Evolutionary conservation across 1,140 invertebrate genomes (phyloP).

Genomic region (Pachypeltis micranthus): DNA sequence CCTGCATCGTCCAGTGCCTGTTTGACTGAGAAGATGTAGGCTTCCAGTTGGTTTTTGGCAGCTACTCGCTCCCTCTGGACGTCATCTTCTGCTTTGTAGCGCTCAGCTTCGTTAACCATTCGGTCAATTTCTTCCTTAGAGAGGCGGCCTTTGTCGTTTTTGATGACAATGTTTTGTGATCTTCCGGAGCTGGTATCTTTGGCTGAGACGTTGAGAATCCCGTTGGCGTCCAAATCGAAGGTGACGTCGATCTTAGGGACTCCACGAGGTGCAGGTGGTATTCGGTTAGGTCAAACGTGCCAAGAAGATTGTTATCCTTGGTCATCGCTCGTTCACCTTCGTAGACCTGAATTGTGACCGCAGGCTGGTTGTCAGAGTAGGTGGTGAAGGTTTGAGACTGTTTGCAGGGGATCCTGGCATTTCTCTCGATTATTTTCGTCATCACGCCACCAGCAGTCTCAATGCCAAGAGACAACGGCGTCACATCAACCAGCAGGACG

Average conservation of each 20-base stretch:
- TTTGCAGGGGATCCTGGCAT: conserved; percentile 22
- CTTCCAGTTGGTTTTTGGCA: conserved; percentile 66
- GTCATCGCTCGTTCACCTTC: conserved; percentile 73
- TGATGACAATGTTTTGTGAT: conserved; percentile 65
- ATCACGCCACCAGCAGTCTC: conserved; percentile 43
- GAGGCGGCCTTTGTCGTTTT: conserved; percentile 44
- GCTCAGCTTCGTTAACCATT: conserved; percentile 58
- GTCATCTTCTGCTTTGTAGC: conserved; percentile 44
- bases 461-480: conserved; percentile 32
- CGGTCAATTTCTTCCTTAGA: conserved; percentile 43
- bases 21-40: conserved; percentile 71
- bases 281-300: conserved; percentile 63
- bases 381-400: conserved; percentile 37
- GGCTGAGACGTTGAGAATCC: conserved; percentile 67
- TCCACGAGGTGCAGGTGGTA: conserved; percentile 72
- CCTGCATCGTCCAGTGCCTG: conserved; percentile 37
- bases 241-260: conserved; percentile 65
- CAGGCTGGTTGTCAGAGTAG: conserved; percentile 47
- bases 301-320: conserved; percentile 46
- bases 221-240: conserved; percentile 53
- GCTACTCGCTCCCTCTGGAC: conserved; percentile 48
- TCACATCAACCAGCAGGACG: conserved; percentile 40
- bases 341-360: conserved; percentile 56
- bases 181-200: conserved; percentile 63
- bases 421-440: conserved; percentile 41